Evolutionary conservation across 2,888 invertebrate species (phyloP).

Genomic region (Drosophila leonis): DNA sequence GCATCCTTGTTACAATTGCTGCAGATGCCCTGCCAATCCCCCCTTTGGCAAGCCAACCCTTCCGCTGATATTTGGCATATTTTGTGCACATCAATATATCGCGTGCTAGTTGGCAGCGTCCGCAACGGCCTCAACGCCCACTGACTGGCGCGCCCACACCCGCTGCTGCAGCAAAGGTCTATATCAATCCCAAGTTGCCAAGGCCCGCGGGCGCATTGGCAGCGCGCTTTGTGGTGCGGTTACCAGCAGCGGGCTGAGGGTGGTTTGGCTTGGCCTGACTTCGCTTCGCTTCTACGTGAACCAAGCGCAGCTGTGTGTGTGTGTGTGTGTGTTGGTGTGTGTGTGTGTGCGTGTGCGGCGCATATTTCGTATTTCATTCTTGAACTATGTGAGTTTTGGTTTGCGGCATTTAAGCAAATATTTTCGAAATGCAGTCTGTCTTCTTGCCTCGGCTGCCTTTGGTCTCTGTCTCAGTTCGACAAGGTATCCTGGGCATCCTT

Average conservation of each 20-base stretch:
- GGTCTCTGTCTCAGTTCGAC: constrained; percentile 4
- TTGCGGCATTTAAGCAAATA: constrained; percentile 80
- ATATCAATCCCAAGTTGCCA: constrained; percentile 59
- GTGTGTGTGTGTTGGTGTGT: constrained; percentile 17
- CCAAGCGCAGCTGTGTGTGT: constrained; percentile 20
- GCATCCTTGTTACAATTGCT: constrained; percentile 45
- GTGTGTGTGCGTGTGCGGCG: constrained; percentile 25
- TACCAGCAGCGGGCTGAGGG: constrained; percentile 14
- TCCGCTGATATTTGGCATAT: constrained; percentile 74
- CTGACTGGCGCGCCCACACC: background rate
- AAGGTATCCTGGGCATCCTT: constrained; percentile 46
- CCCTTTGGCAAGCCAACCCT: background rate
- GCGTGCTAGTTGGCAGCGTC: constrained; percentile 75
- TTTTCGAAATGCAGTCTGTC: constrained; percentile 67
- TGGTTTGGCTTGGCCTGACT: constrained; percentile 6
- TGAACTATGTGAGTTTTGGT: constrained; percentile 77
- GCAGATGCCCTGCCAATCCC: constrained; percentile 6
- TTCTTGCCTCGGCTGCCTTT: constrained; percentile 1
- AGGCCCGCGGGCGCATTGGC: constrained; percentile 71
- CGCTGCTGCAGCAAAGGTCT: constrained; percentile 5
- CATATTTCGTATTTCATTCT: constrained; percentile 72
- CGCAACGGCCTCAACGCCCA: constrained; percentile 41
- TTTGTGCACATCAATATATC: constrained; percentile 79
- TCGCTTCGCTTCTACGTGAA: constrained; percentile 23
- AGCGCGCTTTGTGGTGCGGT: constrained; percentile 71